A percentile compares a stretch with the other conserved stretches of the same genome.
These are phyloP conservation scores for Echeneis naucrates DNA, from an alignment of 2,797 vertebrate species.

Conservation along the genomic window DNA sequence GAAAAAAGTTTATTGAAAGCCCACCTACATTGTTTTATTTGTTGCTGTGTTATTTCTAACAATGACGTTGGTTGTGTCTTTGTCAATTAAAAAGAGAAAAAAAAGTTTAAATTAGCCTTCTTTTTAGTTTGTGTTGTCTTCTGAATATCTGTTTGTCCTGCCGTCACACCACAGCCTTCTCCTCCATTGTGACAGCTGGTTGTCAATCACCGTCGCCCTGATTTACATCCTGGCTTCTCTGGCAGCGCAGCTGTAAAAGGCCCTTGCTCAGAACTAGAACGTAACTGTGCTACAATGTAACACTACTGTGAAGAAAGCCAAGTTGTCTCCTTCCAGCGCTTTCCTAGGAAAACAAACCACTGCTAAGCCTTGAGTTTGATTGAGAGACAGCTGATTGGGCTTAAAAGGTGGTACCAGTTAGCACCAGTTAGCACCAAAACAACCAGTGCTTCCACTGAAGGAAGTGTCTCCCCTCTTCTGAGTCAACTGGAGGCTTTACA, in stretches of 20 bases:
- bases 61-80: constrained; percentile 56
- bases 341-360: constrained; percentile 60
- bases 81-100: constrained; percentile 48
- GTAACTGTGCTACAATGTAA: constrained; percentile 67
- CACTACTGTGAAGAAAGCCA: constrained; percentile 73
- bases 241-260: constrained; percentile 39
- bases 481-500: constrained; percentile 24
- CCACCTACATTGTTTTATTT: constrained; percentile 47
- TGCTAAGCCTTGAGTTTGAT: constrained; percentile 49
- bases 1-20: constrained; percentile 53
- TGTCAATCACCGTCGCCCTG: constrained; percentile 39
- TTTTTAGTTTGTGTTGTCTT: constrained; percentile 64
- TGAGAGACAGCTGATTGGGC: constrained; percentile 17
- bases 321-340: constrained; percentile 43
- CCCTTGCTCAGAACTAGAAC: constrained; percentile 60
- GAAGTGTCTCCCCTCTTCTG: constrained; percentile 41
- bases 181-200: constrained; percentile 33
- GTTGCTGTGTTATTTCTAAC: constrained; percentile 50
- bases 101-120: constrained; percentile 45
- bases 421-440: constrained; percentile 36
- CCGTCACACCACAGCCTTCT: constrained; percentile 34
- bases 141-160: constrained; percentile 52
- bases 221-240: constrained; percentile 50
- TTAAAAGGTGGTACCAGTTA: constrained; percentile 21
- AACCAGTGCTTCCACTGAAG: constrained; percentile 63